phyloP scores from a whole-genome alignment of 2,888 invertebrate species.

The Tethea ocularis region DNA sequence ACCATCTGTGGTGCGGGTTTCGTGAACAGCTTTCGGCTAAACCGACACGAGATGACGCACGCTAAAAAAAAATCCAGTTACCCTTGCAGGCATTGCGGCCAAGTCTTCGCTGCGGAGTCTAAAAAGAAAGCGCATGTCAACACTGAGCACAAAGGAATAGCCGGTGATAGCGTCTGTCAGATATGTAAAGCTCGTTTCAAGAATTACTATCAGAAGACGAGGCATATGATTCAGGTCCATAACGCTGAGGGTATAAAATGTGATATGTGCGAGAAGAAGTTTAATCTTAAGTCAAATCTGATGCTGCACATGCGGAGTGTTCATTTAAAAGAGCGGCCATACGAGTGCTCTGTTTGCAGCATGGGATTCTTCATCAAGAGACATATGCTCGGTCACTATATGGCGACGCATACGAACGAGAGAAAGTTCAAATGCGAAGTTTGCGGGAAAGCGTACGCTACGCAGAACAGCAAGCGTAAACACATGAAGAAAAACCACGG shows the following conservation, averaged over 20 bases:
- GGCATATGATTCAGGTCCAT: slow-evolving; percentile 75
- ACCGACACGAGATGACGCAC: slow-evolving; percentile 71
- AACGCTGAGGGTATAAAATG: slow-evolving; percentile 74
- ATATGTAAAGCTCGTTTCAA: slow-evolving; percentile 76
- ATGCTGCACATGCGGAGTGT: slow-evolving; percentile 72
- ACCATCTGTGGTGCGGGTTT: slow-evolving; percentile 75
- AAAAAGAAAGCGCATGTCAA: slow-evolving; percentile 75
- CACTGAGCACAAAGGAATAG: slow-evolving; percentile 72
- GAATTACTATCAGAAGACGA: slow-evolving; percentile 75
- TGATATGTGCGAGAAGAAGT: slow-evolving; percentile 72
- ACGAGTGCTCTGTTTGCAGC: slow-evolving; percentile 72
- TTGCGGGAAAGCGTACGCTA: slow-evolving; percentile 83
- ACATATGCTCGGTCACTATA: slow-evolving; percentile 77
- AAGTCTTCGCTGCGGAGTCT: slow-evolving; percentile 67
- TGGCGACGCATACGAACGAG: slow-evolving; percentile 78
- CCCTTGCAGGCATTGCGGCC: slow-evolving; percentile 67
- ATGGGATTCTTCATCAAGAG: slow-evolving; percentile 76
- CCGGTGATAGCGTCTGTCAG: slow-evolving; percentile 74
- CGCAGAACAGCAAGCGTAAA: slow-evolving; percentile 69
- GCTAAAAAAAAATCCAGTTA: slow-evolving; percentile 69
- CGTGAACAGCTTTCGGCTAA: slow-evolving; percentile 68
- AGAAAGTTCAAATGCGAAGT: slow-evolving; percentile 84
- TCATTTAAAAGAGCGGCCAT: slow-evolving; percentile 72
- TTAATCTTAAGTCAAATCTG: slow-evolving; percentile 70
- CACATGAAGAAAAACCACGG: slow-evolving; percentile 78